A percentile compares a stretch with the other conserved stretches of the same genome.
phyloP scores from a whole-genome alignment of 2,888 invertebrate species.

The Nephrotoma appendiculata region DNA sequence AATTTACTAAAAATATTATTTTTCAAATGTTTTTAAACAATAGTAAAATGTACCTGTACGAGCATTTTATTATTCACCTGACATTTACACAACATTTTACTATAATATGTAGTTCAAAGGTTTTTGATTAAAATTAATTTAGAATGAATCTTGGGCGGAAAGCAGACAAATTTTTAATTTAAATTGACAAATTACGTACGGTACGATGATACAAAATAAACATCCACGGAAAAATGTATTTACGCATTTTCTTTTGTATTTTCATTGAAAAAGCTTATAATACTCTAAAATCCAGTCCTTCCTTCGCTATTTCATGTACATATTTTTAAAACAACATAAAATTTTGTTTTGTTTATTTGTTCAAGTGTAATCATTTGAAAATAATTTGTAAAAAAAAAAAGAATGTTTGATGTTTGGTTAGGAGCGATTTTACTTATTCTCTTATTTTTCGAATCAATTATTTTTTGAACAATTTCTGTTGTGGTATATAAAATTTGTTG shows the following conservation, averaged over 20 bases:
- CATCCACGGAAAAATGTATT: not conserved
- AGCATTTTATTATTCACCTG: not conserved
- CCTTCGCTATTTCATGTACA: not conserved
- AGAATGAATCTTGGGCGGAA: not conserved
- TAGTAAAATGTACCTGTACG: not conserved
- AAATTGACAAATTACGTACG: not conserved
- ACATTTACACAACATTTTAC: not conserved
- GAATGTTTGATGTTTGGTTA: not conserved
- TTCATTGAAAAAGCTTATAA: no score
- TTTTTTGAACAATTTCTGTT: not conserved
- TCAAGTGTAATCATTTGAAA: not conserved
- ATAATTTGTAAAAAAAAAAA: not conserved
- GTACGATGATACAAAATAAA: not conserved
- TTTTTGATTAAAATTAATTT: not conserved
- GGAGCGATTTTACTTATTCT: not conserved
- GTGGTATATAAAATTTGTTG: not conserved
- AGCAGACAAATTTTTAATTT: no score
- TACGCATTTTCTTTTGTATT: no score
- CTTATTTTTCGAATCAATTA: not conserved
- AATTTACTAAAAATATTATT: not conserved
- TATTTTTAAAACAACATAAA: not conserved
- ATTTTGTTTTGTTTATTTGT: not conserved
- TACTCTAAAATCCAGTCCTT: not conserved
- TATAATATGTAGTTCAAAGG: not conserved
- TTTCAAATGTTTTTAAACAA: not conserved